Percentiles rank a stretch among this genome's conserved stretches.
Evolutionary conservation across 2,797 vertebrate species (phyloP).

Genomic region (Pristis pectinata): DNA sequence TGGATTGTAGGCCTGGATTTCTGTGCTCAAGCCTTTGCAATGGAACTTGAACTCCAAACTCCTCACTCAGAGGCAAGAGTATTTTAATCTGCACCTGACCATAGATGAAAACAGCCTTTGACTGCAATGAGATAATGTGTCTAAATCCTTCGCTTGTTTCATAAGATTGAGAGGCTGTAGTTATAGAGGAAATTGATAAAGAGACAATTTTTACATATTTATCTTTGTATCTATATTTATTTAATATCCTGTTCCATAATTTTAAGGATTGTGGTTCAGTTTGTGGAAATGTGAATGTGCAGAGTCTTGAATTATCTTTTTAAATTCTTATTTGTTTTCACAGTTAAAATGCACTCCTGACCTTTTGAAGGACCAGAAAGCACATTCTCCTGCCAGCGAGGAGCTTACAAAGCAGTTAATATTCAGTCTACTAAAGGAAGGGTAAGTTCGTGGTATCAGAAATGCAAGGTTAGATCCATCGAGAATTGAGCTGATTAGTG

Average conservation of each 20-base stretch:
- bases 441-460: conserved; percentile 55
- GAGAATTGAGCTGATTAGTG: not conserved
- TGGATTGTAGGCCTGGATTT: no score
- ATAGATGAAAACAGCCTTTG: not conserved
- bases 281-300: not conserved
- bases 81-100: not conserved
- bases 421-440: conserved; percentile 76
- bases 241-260: not conserved
- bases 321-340: not conserved
- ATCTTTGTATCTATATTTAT: not conserved
- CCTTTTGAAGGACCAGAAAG: conserved; percentile 82
- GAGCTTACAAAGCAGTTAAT: conserved; percentile 69
- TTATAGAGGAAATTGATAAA: no score
- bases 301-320: not conserved
- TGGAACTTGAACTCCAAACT: no score
- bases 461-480: no score
- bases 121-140: not conserved
- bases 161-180: conserved; percentile 39
- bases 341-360: conserved; percentile 84
- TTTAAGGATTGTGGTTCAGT: not conserved
- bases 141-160: not conserved
- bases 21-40: no score
- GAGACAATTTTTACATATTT: not conserved
- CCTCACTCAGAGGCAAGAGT: no score
- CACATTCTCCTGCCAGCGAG: conserved; percentile 56